phyloP scores from a whole-genome alignment of 2,113 vertebrate genomes.

The Hippocampus barbouri region DNA sequence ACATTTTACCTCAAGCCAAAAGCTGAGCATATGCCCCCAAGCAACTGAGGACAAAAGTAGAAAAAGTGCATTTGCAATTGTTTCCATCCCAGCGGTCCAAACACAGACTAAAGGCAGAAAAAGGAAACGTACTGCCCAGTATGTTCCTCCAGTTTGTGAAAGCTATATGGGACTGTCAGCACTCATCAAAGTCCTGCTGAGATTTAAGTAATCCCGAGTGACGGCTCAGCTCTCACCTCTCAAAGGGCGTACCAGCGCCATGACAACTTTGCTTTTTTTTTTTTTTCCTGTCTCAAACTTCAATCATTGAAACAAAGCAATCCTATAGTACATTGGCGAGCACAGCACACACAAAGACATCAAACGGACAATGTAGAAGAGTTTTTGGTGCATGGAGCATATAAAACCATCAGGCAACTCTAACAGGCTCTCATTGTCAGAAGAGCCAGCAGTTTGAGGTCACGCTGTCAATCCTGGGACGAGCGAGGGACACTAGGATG shows the following conservation, averaged over 20 bases:
- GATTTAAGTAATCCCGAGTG: conserved; percentile 62
- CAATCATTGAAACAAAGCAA: conserved; percentile 55
- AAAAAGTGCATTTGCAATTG: neutral
- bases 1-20: neutral
- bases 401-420: conserved; percentile 5
- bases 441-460: conserved; percentile 19
- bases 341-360: neutral
- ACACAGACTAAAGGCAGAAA: conserved; percentile 45
- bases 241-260: conserved; percentile 13
- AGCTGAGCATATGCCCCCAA: neutral
- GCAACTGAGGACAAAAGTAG: neutral
- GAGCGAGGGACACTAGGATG: conserved; percentile 33
- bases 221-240: conserved; percentile 53
- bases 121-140: conserved; percentile 35
- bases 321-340: conserved; percentile 30
- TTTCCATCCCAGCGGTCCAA: neutral
- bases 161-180: conserved; percentile 51
- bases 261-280: conserved; percentile 21
- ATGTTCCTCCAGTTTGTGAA: conserved; percentile 47
- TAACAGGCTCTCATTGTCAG: conserved; percentile 1
- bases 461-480: conserved; percentile 17
- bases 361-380: neutral
- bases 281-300: neutral
- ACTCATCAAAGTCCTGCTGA: conserved; percentile 56
- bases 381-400: neutral